These are phyloP conservation scores for Sebastes melanostomus DNA, from an alignment of 2,797 vertebrate species.

Conservation along the genomic window DNA sequence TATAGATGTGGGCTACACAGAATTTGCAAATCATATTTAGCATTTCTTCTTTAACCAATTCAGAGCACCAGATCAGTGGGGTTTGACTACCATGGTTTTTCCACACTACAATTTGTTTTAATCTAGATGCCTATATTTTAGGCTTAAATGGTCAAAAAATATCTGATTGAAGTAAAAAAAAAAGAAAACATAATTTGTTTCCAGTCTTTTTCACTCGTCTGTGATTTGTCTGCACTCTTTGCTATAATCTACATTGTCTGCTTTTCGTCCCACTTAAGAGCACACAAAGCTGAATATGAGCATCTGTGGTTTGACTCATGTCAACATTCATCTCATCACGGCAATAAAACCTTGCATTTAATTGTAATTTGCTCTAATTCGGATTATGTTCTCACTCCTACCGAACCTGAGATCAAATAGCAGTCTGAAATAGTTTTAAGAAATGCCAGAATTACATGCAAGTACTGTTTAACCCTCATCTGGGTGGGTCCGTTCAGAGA, in stretches of 20 bases:
- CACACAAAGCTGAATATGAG: neutral
- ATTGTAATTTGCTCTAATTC: neutral
- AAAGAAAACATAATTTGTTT: neutral
- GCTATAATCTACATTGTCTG: neutral
- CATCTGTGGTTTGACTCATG: neutral
- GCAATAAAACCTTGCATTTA: neutral
- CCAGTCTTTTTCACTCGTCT: neutral
- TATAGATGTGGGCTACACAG: conserved; percentile 23
- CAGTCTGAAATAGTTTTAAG: neutral
- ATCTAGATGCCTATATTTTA: neutral
- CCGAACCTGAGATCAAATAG: neutral
- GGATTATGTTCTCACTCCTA: neutral
- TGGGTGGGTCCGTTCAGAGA: neutral
- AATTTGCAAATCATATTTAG: conserved; percentile 10
- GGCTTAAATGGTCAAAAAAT: neutral
- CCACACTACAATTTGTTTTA: neutral
- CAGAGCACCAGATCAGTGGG: neutral
- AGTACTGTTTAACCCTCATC: conserved; percentile 32
- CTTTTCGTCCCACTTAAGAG: conserved; percentile 7
- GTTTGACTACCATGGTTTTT: neutral
- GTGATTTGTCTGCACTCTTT: neutral
- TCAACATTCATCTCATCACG: conserved; percentile 5
- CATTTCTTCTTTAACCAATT: neutral
- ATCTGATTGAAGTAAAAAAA: neutral
- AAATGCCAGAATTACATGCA: conserved; percentile 16